Evolutionary conservation across 2,113 vertebrate species (phyloP).

Genomic region (Diphyllodes magnificus): DNA sequence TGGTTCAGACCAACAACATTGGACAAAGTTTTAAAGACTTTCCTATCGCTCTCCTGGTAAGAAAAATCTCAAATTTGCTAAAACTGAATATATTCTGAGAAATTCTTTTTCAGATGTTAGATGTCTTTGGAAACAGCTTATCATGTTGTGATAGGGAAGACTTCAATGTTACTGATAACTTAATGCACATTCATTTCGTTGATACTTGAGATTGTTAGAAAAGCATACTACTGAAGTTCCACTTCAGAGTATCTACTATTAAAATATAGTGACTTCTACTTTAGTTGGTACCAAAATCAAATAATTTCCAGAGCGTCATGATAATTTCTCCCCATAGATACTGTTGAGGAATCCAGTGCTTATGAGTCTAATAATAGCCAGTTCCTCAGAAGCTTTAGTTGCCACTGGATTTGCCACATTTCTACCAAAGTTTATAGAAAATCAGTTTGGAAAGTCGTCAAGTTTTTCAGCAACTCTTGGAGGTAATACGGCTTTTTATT

Average conservation of each 20-base stretch:
- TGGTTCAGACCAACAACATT: constrained; percentile 46
- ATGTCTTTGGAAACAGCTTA: background rate
- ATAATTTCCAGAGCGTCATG: background rate
- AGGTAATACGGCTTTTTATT: constrained; percentile 62
- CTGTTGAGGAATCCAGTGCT: constrained; percentile 78
- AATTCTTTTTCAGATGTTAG: background rate
- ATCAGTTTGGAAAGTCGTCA: constrained; percentile 74
- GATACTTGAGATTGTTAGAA: background rate
- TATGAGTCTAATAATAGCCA: constrained; percentile 73
- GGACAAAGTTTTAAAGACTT: constrained; percentile 75
- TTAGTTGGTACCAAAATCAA: background rate
- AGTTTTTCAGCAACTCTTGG: constrained; percentile 76
- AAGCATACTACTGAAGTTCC: background rate
- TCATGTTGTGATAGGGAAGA: background rate
- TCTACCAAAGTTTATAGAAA: constrained; percentile 82
- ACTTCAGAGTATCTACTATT: background rate
- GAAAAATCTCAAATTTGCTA: background rate
- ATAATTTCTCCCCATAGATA: constrained; percentile 44
- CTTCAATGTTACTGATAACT: background rate
- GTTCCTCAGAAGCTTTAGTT: constrained; percentile 73
- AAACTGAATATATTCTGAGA: background rate
- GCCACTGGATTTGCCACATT: constrained; percentile 80
- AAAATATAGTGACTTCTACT: background rate
- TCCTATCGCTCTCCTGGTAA: constrained; percentile 72
- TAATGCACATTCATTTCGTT: background rate